Conservation (phyloP, 2,888 invertebrate genomes). For the Cacoxenus indagator region DNA sequence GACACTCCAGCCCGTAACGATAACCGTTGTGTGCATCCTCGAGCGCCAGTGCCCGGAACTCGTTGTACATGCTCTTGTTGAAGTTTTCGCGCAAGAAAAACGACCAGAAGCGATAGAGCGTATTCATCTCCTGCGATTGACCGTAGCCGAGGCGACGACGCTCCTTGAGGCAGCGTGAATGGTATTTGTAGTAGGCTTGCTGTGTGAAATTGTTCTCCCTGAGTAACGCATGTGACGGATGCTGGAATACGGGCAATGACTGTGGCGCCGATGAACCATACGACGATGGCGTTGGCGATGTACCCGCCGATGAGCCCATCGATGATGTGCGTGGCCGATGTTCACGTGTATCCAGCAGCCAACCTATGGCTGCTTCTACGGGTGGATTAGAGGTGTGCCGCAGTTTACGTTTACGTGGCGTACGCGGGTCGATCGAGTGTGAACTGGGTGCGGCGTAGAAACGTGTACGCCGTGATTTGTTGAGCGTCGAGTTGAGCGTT, state of each 20-base stretch:
- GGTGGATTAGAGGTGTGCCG: slow-evolving; percentile 95
- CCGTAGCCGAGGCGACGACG: slow-evolving; percentile 93
- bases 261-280: slow-evolving; percentile 80
- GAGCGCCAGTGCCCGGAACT: slow-evolving; percentile 90
- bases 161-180: slow-evolving; percentile 90
- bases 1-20: slow-evolving; percentile 87
- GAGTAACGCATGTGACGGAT: slow-evolving; percentile 94
- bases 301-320: slow-evolving; percentile 85
- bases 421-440: slow-evolving; percentile 74
- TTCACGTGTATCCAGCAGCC: slow-evolving; percentile 95
- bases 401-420: slow-evolving; percentile 88
- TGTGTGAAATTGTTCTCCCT: slow-evolving; percentile 98
- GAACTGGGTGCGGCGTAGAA: slow-evolving; percentile 97
- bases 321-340: slow-evolving; percentile 85
- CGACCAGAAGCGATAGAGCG: slow-evolving; percentile 99
- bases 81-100: slow-evolving; percentile 99
- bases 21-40: slow-evolving; percentile 94
- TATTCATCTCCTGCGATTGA: slow-evolving; percentile 99
- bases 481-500: slow-evolving; percentile 58
- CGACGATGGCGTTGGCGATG: slow-evolving; percentile 77
- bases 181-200: slow-evolving; percentile 96
- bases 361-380: slow-evolving; percentile 94
- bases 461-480: slow-evolving; percentile 76
- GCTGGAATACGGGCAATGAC: slow-evolving; percentile 91
- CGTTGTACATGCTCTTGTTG: slow-evolving; percentile 97